phyloP scores from a whole-genome alignment of 2,113 vertebrate genomes.

The Anas platyrhynchos region DNA sequence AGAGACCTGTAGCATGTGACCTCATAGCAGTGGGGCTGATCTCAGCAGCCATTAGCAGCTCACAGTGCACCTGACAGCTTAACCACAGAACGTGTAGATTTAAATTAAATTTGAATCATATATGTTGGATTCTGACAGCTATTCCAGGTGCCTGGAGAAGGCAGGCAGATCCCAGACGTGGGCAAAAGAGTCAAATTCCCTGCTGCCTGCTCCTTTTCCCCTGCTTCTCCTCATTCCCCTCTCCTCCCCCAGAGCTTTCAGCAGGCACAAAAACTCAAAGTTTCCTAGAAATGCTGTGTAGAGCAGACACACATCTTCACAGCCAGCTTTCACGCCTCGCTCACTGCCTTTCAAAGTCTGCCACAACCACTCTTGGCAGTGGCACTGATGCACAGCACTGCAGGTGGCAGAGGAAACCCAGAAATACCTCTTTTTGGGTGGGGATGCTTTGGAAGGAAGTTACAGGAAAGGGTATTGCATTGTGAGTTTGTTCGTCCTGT shows the following conservation, averaged over 20 bases:
- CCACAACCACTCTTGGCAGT: fast-evolving
- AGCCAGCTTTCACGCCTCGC: neutral
- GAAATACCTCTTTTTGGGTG: neutral
- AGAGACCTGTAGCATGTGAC: neutral
- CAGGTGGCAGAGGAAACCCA: neutral
- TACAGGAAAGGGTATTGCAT: neutral
- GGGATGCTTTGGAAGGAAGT: neutral
- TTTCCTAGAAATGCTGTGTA: neutral
- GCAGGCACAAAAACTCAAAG: neutral
- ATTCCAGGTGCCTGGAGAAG: neutral
- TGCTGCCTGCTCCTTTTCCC: neutral
- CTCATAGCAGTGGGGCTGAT: fast-evolving
- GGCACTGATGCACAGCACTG: fast-evolving
- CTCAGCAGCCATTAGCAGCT: fast-evolving
- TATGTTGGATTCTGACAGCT: neutral
- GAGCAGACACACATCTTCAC: neutral
- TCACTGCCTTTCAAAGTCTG: neutral
- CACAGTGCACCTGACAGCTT: neutral
- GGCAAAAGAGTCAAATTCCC: neutral
- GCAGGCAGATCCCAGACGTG: neutral
- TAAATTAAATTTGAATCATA: neutral
- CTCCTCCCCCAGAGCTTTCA: neutral
- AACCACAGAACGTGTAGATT: neutral
- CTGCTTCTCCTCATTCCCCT: neutral
- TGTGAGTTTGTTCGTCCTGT: fast-evolving